Percentiles rank a stretch among this genome's conserved stretches.
Conservation (phyloP, 2,888 invertebrate genomes). For the Latheticus oryzae region DNA sequence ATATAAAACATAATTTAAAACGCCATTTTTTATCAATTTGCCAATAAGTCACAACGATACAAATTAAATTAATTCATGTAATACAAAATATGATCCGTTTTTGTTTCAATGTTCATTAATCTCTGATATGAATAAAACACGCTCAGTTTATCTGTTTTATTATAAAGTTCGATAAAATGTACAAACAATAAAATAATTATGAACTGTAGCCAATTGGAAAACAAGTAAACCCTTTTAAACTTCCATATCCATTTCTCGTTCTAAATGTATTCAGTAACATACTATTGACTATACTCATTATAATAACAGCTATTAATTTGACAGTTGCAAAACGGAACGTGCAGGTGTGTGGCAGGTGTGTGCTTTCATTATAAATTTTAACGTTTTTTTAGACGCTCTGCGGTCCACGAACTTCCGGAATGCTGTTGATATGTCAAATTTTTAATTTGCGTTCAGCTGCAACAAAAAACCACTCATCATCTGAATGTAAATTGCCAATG, state of each 20-base stretch:
- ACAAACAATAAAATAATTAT: no score
- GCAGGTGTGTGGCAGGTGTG: slow-evolving; percentile 42
- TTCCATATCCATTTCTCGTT: no score
- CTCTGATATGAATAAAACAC: background rate
- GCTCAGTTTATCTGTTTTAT: no score
- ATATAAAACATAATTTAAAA: no score
- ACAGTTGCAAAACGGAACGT: slow-evolving; percentile 39
- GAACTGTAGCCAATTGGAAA: no score
- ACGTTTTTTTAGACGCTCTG: slow-evolving; percentile 14
- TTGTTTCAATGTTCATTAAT: no score
- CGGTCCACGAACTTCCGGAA: slow-evolving; percentile 39
- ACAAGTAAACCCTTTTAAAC: no score
- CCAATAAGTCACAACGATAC: background rate
- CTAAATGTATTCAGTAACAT: slow-evolving; percentile 4
- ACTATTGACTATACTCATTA: background rate
- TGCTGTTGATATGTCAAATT: slow-evolving; percentile 22
- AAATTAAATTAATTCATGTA: slow-evolving; percentile 1
- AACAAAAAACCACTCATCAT: slow-evolving; percentile 5
- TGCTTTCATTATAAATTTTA: slow-evolving; percentile 34
- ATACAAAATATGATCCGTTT: no score
- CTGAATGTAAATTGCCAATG: no score
- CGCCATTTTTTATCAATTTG: slow-evolving; percentile 20
- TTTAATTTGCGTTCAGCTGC: slow-evolving; percentile 28
- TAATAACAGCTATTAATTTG: slow-evolving; percentile 31
- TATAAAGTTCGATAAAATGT: no score